phyloP scores from a whole-genome alignment of 2,113 vertebrate genomes.

The Dromiciops gliroides region DNA sequence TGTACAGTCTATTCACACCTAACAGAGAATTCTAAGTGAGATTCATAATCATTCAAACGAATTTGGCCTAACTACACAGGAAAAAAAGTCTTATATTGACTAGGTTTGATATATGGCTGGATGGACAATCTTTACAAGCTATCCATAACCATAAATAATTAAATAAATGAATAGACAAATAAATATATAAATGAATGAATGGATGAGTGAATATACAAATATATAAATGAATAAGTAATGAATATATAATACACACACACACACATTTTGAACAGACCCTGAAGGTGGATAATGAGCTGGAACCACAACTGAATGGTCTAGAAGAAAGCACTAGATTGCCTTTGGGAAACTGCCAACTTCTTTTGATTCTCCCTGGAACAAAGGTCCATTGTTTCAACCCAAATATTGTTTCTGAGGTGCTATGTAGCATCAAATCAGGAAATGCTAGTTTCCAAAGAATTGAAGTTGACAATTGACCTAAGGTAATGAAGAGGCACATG shows the following conservation, averaged over 20 bases:
- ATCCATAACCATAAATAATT: not conserved
- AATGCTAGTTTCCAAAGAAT: not conserved
- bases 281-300: not conserved
- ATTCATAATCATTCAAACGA: not conserved
- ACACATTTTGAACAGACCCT: not conserved
- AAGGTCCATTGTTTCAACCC: not conserved
- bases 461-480: not conserved
- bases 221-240: not conserved
- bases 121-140: not conserved
- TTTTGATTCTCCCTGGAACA: not conserved
- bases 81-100: not conserved
- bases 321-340: not conserved
- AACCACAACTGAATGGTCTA: not conserved
- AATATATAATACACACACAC: not conserved
- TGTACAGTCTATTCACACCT: not conserved
- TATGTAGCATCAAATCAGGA: not conserved
- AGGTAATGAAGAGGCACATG: not conserved
- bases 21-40: not conserved
- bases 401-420: not conserved
- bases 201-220: not conserved
- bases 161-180: not conserved
- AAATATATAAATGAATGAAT: not conserved
- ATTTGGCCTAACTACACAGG: not conserved
- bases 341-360: not conserved
- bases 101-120: not conserved